These are phyloP conservation scores for Nomada ferruginata DNA, from an alignment of 2,888 invertebrate species.

Conservation along the genomic window DNA sequence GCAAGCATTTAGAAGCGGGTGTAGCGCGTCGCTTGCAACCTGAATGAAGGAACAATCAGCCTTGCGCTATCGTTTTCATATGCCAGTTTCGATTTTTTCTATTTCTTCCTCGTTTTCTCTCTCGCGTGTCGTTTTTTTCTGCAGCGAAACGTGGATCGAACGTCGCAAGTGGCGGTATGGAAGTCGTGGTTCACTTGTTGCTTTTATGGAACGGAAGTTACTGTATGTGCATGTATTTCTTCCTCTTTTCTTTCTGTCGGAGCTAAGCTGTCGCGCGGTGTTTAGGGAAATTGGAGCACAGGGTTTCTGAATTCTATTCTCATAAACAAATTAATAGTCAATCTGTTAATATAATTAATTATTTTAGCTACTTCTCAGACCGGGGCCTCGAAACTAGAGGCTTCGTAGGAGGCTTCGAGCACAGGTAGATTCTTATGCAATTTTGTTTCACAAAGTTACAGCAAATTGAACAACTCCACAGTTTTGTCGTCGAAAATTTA, in stretches of 20 bases:
- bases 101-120: background rate
- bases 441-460: too few species aligned
- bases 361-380: too few species aligned
- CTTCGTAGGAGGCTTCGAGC: too few species aligned
- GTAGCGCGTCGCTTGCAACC: background rate
- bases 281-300: background rate
- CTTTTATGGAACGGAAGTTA: slow-evolving; percentile 4
- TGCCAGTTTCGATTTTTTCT: background rate
- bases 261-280: background rate
- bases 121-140: background rate
- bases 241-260: background rate
- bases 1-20: slow-evolving; percentile 24
- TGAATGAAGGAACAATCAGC: slow-evolving; percentile 1
- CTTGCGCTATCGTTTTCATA: background rate
- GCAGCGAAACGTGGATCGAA: background rate
- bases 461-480: too few species aligned
- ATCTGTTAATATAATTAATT: too few species aligned
- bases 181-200: slow-evolving; percentile 10
- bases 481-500: too few species aligned
- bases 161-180: too few species aligned
- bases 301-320: too few species aligned
- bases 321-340: too few species aligned
- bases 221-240: background rate
- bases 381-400: too few species aligned
- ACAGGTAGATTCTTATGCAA: too few species aligned